Percentiles rank a stretch among this genome's conserved stretches.
phyloP scores from a whole-genome alignment of 2,113 vertebrate genomes.

The Lamprologus callipterus region DNA sequence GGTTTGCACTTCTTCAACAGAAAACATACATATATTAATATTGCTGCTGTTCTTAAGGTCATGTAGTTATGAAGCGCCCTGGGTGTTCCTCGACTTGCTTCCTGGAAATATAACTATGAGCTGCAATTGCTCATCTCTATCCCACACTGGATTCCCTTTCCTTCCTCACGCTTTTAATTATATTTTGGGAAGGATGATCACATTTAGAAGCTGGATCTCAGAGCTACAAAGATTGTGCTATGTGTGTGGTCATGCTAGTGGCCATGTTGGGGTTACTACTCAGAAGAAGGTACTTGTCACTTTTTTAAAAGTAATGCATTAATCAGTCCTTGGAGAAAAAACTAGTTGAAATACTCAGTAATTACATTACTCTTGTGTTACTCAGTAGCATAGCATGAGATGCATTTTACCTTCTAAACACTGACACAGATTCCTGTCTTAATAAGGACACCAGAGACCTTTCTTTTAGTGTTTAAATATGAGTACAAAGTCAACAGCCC shows the following conservation, averaged over 20 bases:
- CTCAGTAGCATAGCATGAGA: background rate
- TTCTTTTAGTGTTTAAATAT: background rate
- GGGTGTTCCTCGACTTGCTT: background rate
- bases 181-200: background rate
- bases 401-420: background rate
- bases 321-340: background rate
- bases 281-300: background rate
- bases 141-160: background rate
- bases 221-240: background rate
- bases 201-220: background rate
- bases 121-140: background rate
- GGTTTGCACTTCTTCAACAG: background rate
- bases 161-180: background rate
- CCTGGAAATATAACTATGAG: background rate
- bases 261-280: background rate
- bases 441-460: background rate
- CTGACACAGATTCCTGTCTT: background rate
- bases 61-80: background rate
- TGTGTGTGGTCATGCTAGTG: background rate
- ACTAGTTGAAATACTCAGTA: background rate
- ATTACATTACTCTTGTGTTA: background rate
- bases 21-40: background rate
- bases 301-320: background rate
- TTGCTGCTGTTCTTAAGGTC: background rate
- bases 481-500: background rate